A percentile compares a stretch with the other conserved stretches of the same genome.
phyloP scores from a whole-genome alignment of 2,888 invertebrate genomes.

The Adineta ricciae region DNA sequence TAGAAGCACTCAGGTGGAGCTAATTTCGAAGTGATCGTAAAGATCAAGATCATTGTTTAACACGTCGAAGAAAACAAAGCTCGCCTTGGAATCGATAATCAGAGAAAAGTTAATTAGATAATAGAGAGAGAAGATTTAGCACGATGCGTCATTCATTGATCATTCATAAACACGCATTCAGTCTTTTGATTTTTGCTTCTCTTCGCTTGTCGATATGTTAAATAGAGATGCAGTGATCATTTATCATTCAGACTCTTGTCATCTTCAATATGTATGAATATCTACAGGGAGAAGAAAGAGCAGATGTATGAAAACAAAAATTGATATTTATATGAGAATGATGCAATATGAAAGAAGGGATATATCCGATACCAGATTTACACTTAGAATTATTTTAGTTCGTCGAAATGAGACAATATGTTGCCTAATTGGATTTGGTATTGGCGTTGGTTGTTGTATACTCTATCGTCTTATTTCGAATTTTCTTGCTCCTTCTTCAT shows the following conservation, averaged over 20 bases:
- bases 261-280: not conserved
- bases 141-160: not conserved
- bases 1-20: not conserved
- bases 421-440: constrained; percentile 33
- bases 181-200: not conserved
- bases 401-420: constrained; percentile 33
- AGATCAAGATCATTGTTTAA: not conserved
- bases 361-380: not conserved
- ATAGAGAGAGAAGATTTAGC: not conserved
- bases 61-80: not conserved
- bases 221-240: not conserved
- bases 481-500: not conserved
- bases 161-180: not conserved
- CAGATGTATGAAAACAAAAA: not conserved
- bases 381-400: not conserved
- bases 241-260: not conserved
- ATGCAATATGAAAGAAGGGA: not conserved
- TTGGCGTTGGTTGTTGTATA: constrained; percentile 33
- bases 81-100: not conserved
- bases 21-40: not conserved
- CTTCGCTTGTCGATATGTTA: not conserved
- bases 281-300: not conserved
- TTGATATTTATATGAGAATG: not conserved
- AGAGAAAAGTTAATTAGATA: not conserved
- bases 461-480: constrained; percentile 20